These are phyloP conservation scores for Metallyticus violacea DNA, from an alignment of 2,888 invertebrate genomes.

Conservation along the genomic window DNA sequence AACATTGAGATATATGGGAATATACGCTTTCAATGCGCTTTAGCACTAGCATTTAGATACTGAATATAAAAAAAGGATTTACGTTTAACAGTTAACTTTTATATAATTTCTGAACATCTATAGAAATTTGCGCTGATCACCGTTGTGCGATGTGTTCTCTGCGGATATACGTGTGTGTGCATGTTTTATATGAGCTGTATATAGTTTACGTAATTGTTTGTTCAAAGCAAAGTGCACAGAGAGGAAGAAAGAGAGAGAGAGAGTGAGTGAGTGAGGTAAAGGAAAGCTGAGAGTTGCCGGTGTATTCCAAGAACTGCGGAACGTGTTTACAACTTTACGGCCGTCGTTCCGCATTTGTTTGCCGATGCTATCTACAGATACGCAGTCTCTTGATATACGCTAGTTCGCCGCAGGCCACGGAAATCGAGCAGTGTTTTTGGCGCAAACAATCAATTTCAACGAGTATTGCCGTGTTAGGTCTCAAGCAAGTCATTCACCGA, in stretches of 20 bases:
- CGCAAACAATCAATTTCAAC: background rate
- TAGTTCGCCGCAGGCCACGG: background rate
- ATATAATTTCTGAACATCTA: too few relatives aligned
- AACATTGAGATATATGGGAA: too few relatives aligned
- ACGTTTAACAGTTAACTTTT: too few relatives aligned
- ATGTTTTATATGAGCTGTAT: background rate
- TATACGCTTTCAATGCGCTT: too few relatives aligned
- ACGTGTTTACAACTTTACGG: background rate
- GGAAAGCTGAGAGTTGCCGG: background rate
- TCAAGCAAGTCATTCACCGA: background rate
- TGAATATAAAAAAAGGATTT: too few relatives aligned
- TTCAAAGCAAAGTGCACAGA: background rate
- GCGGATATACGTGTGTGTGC: background rate
- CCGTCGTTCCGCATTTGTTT: background rate
- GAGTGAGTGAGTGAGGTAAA: too few relatives aligned
- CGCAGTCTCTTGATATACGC: background rate
- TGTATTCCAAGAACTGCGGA: background rate
- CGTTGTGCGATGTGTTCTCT: background rate
- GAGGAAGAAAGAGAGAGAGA: background rate
- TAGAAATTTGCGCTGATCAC: too few relatives aligned
- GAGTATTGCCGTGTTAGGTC: background rate
- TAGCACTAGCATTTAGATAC: too few relatives aligned
- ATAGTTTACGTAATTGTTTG: conserved; percentile 1
- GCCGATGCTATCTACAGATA: background rate
- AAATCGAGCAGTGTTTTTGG: background rate